phyloP scores from a whole-genome alignment of 2,797 vertebrate genomes.

The Sebastiscus tertius region DNA sequence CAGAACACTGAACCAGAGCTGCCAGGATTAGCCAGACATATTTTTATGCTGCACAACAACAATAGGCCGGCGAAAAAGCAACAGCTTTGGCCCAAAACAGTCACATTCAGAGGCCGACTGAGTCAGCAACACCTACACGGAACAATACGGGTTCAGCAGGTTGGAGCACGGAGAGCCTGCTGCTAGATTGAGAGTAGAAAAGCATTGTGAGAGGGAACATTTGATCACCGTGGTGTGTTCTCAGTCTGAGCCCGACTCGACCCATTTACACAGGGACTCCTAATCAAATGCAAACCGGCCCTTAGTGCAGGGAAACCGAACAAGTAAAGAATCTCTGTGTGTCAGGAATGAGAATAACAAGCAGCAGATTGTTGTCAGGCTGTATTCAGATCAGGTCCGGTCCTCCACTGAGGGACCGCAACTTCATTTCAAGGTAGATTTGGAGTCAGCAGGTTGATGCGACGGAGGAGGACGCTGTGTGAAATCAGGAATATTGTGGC shows the following conservation, averaged over 20 bases:
- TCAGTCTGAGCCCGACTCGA: not conserved
- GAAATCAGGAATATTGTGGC: slow-evolving; percentile 21
- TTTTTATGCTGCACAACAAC: slow-evolving; percentile 68
- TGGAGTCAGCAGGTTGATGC: slow-evolving; percentile 24
- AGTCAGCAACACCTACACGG: slow-evolving; percentile 52
- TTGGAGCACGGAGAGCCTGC: not conserved
- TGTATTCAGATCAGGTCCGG: slow-evolving; percentile 34
- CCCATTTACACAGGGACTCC: not conserved
- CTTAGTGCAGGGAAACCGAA: not conserved
- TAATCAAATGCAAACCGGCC: not conserved
- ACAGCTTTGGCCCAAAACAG: slow-evolving; percentile 58
- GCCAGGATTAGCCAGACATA: slow-evolving; percentile 65
- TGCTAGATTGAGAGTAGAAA: not conserved
- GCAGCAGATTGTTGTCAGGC: slow-evolving; percentile 16
- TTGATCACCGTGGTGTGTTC: not conserved
- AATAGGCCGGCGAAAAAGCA: slow-evolving; percentile 42
- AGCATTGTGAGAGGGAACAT: not conserved
- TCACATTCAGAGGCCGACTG: slow-evolving; percentile 41
- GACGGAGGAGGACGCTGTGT: slow-evolving; percentile 5
- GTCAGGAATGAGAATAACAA: not conserved
- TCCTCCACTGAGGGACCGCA: slow-evolving; percentile 17
- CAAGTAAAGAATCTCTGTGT: not conserved
- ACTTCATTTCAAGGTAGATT: slow-evolving; percentile 73
- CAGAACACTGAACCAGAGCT: slow-evolving; percentile 43
- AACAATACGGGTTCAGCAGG: slow-evolving; percentile 18